A percentile compares a stretch with the other conserved stretches of the same genome.
These are phyloP conservation scores for Sphyrna mokarran DNA, from an alignment of 2,113 vertebrate species.

Conservation along the genomic window DNA sequence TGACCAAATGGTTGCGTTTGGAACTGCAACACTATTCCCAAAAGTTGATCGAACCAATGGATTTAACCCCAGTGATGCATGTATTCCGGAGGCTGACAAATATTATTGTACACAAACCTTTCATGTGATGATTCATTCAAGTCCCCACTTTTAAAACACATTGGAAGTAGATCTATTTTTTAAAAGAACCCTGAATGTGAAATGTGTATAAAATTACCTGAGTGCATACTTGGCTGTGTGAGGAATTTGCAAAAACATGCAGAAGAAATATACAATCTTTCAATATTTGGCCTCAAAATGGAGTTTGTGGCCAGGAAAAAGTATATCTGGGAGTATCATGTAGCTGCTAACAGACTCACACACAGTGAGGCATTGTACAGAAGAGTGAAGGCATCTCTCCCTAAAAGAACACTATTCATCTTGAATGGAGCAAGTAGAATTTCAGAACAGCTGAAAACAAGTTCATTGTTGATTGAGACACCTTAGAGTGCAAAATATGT, in stretches of 20 bases:
- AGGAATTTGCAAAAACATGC: slow-evolving; percentile 66
- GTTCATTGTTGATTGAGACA: slow-evolving; percentile 12
- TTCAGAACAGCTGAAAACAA: neutral
- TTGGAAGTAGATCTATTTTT: slow-evolving; percentile 32
- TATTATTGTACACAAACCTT: slow-evolving; percentile 11
- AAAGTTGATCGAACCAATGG: neutral
- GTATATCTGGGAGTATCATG: slow-evolving; percentile 66
- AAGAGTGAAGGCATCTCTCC: slow-evolving; percentile 42
- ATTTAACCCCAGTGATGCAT: neutral
- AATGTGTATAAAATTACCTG: slow-evolving; percentile 25
- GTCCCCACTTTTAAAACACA: neutral
- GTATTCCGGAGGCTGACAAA: neutral
- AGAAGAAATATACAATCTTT: slow-evolving; percentile 66
- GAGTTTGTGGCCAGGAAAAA: slow-evolving; percentile 57
- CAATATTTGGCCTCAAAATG: slow-evolving; percentile 55
- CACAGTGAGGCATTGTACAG: slow-evolving; percentile 61
- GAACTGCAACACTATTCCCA: neutral
- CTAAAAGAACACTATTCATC: slow-evolving; percentile 46
- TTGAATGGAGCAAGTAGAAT: slow-evolving; percentile 33
- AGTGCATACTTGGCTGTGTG: slow-evolving; percentile 47
- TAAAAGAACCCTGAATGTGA: neutral
- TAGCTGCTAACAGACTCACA: slow-evolving; percentile 55
- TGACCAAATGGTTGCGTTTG: neutral
- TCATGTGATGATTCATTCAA: slow-evolving; percentile 15
- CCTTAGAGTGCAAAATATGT: neutral